phyloP scores from a whole-genome alignment of 1,140 invertebrate species.

The Drosophila varians region DNA sequence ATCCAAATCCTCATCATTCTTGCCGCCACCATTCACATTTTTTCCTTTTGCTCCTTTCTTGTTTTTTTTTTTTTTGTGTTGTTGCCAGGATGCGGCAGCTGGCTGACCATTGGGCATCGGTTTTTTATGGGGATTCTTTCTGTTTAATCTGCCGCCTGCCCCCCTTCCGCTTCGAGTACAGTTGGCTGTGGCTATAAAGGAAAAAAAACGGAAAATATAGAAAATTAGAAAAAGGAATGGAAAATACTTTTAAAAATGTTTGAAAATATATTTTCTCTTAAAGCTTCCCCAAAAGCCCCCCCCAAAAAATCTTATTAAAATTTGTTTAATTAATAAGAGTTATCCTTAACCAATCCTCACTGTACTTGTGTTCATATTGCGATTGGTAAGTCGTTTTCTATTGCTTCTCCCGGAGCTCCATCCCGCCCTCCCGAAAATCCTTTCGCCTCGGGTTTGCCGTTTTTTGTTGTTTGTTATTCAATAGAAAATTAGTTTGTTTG shows the following conservation, averaged over 20 bases:
- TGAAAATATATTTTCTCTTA: no score
- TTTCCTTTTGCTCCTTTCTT: background rate
- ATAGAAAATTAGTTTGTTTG: slow-evolving; percentile 60
- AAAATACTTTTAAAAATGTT: no score
- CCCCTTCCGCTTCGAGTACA: background rate
- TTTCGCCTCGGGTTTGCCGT: background rate
- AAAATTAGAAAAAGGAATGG: no score
- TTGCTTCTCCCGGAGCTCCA: background rate
- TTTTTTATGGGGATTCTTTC: slow-evolving; percentile 38
- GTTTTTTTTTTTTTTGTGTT: background rate
- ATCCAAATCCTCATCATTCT: background rate
- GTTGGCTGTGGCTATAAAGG: background rate
- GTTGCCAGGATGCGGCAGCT: slow-evolving; percentile 3
- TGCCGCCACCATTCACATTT: slow-evolving; percentile 2
- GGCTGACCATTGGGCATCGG: slow-evolving; percentile 14
- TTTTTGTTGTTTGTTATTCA: slow-evolving; percentile 24
- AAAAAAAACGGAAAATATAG: no score
- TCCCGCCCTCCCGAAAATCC: no score
- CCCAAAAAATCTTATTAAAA: background rate
- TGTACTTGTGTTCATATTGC: background rate
- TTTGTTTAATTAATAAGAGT: background rate
- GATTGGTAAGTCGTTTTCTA: background rate
- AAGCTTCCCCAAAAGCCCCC: no score
- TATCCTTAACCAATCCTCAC: background rate
- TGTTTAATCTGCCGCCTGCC: slow-evolving; percentile 2